phyloP scores from a whole-genome alignment of 2,113 vertebrate genomes.

The Platysteira castanea region DNA sequence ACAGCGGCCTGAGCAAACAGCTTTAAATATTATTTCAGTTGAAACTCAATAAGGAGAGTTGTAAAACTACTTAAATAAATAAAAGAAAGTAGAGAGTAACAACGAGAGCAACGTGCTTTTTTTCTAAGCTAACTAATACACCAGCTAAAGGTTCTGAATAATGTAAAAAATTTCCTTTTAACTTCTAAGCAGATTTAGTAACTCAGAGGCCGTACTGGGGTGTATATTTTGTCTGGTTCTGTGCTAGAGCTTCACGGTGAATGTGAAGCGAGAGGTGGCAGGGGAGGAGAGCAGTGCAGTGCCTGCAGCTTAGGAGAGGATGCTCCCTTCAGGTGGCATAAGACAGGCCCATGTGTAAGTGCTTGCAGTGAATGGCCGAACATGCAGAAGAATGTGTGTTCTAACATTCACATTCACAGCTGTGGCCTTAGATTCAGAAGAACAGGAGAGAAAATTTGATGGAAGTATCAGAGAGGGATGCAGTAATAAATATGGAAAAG shows the following conservation, averaged over 20 bases:
- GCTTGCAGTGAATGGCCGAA: background rate
- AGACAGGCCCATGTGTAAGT: background rate
- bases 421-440: background rate
- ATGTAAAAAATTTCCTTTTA: background rate
- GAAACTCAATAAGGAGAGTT: background rate
- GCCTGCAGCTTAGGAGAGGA: background rate
- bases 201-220: background rate
- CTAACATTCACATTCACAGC: background rate
- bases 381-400: background rate
- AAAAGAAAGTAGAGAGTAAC: background rate
- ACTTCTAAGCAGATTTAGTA: background rate
- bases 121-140: background rate
- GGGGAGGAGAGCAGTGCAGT: background rate
- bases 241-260: background rate
- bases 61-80: background rate
- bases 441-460: background rate
- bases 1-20: background rate
- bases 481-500: background rate
- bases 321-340: accelerated
- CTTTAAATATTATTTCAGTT: background rate
- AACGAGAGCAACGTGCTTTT: background rate
- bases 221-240: background rate
- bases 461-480: background rate
- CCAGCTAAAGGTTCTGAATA: background rate
- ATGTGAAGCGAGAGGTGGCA: background rate